Evolutionary conservation across 2,888 invertebrate genomes (phyloP), one percentile per base, ranked within the genome.

Genomic region (Andrena dorsata): DNA sequence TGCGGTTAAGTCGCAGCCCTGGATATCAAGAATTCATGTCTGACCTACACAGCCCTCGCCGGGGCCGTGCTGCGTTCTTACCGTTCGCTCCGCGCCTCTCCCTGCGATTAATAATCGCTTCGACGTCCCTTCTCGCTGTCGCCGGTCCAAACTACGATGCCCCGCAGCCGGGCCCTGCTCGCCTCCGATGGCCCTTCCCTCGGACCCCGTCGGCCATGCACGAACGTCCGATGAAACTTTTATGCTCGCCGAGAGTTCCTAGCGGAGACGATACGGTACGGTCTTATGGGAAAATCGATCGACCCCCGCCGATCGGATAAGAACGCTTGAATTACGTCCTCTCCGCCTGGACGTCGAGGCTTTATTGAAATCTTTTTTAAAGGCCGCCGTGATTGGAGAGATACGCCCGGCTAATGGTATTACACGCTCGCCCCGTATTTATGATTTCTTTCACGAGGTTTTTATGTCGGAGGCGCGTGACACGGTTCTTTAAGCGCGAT

Each of bases 11-110:
- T 90, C 87, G 86, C 86, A 84, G 84, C 88, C 86, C 81, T 68
- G 85, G 65, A 74, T 82, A 90, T 92, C 88, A 92, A 92, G 85
- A 90, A 92, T 92, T 92, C 90, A 92, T 90, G 88, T 79, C 82
- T 91, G 91, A 91, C 90, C 91, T 92, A 91, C 83, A 90, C 86
- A 60, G 73, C 4, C 64, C 72, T 51, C 51, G 51, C 49, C 13
- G 23, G 20, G 56, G 41, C 49, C 23, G 68, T n/a, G 30, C 28
- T 35, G 72, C 66, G 63, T 41, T 65, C 23, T 75, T 65, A 35
- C 60, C 35, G 69, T 80, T 16, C 80, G 28, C 77, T 51, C 41
- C 32, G 51, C 35, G 76, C 51, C 73, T 75, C 65, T 75, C 66
- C 53, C 53, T 7, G 41, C 77, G 75, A 84, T 82, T 84, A 77